These are phyloP conservation scores for Lepidonotus clava DNA, from an alignment of 2,888 invertebrate genomes.

Conservation along the genomic window DNA sequence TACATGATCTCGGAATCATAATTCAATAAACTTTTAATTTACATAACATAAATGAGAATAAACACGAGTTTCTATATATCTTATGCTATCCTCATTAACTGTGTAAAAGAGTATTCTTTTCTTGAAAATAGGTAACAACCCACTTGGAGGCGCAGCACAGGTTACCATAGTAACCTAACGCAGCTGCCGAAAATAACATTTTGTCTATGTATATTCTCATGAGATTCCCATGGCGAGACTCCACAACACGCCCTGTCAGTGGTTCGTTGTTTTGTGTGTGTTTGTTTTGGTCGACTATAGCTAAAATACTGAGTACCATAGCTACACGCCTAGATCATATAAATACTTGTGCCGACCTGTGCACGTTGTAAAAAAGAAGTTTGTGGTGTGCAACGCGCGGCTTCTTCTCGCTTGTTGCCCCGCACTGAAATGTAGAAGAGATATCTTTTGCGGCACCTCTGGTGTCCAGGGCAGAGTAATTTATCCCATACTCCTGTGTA, in stretches of 20 bases:
- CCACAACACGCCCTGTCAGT: neutral
- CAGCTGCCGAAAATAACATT: slow-evolving; percentile 43
- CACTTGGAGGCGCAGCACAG: neutral
- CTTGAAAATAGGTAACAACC: slow-evolving; percentile 24
- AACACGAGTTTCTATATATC: neutral
- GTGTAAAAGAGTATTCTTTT: neutral
- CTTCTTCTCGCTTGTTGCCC: too few species aligned
- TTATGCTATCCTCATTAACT: neutral
- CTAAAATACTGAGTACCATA: too few species aligned
- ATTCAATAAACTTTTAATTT: neutral
- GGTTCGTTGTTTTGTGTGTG: slow-evolving; percentile 14
- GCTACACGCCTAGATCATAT: too few species aligned
- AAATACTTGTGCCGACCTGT: too few species aligned
- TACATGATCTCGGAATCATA: neutral
- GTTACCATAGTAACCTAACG: neutral
- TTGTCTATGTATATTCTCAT: neutral
- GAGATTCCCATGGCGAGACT: neutral
- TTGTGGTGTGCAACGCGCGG: too few species aligned
- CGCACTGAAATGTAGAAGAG: too few species aligned
- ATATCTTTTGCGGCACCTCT: too few species aligned
- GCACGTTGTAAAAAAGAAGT: too few species aligned
- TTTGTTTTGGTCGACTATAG: neutral
- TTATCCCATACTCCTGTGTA: too few species aligned
- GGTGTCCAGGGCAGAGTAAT: too few species aligned
- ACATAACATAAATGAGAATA: neutral